A percentile compares a stretch with the other conserved stretches of the same genome.
Evolutionary conservation across 2,797 vertebrate genomes (phyloP).

Genomic region (Anguilla anguilla): DNA sequence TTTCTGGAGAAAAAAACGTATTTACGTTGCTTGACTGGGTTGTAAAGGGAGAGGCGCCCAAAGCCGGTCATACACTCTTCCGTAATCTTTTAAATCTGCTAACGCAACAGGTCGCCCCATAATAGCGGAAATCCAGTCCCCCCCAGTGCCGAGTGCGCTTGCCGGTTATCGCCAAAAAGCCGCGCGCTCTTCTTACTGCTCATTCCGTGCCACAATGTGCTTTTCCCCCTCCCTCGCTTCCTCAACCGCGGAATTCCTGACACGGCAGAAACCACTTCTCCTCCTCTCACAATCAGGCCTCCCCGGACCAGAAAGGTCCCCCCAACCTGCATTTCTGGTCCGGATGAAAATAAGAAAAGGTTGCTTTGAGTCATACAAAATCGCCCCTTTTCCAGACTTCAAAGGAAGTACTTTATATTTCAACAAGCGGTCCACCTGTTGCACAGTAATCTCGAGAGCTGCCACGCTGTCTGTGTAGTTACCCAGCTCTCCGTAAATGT

Average conservation of each 20-base stretch:
- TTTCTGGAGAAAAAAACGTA: not conserved
- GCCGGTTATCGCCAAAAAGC: not conserved
- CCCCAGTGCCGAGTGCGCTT: not conserved
- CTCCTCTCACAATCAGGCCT: too few relatives aligned
- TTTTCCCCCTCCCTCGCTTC: not conserved
- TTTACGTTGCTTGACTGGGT: not conserved
- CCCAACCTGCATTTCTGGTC: too few relatives aligned
- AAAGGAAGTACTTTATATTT: too few relatives aligned
- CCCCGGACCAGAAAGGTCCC: too few relatives aligned
- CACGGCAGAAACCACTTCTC: not conserved
- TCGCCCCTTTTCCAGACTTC: too few relatives aligned
- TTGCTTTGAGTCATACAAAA: too few relatives aligned
- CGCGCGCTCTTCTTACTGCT: not conserved
- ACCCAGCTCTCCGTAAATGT: too few relatives aligned
- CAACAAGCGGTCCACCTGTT: too few relatives aligned
- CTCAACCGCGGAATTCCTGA: not conserved
- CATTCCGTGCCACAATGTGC: not conserved
- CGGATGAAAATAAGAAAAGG: too few relatives aligned
- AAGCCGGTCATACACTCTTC: not conserved
- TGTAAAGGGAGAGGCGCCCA: not conserved
- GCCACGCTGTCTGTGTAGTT: too few relatives aligned
- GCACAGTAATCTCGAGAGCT: too few relatives aligned
- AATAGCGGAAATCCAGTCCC: not conserved
- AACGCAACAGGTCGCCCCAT: not conserved
- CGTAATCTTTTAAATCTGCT: slow-evolving; percentile 9